phyloP scores from a whole-genome alignment of 2,113 vertebrate species.

The Psilopogon haemacephalus region DNA sequence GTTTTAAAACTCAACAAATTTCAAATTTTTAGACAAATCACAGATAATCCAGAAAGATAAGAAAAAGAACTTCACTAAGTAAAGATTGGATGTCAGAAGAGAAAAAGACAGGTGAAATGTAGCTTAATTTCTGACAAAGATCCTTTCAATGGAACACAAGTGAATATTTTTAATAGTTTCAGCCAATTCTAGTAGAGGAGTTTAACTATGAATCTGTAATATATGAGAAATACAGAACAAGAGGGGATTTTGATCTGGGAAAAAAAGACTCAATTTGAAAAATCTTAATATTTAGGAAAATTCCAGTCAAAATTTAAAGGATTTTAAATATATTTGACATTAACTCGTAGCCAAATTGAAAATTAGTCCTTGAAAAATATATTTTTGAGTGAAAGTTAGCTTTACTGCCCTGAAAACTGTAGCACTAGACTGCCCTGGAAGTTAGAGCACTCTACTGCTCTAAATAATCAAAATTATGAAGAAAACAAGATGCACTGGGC shows the following conservation, averaged over 20 bases:
- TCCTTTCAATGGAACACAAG: background rate
- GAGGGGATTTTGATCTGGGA: background rate
- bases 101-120: background rate
- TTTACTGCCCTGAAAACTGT: background rate
- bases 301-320: background rate
- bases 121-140: background rate
- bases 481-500: fast-evolving
- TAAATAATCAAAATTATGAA: background rate
- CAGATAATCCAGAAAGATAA: background rate
- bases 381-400: background rate
- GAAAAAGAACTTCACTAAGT: background rate
- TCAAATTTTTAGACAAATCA: background rate
- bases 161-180: background rate
- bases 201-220: background rate
- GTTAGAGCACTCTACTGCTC: fast-evolving
- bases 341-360: background rate
- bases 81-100: background rate
- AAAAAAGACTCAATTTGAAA: background rate
- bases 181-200: background rate
- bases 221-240: fast-evolving
- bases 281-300: background rate
- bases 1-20: background rate
- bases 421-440: no score
- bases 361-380: background rate
- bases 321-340: background rate